Base-by-base conservation (phyloP, 2,113 vertebrate genomes). In the Sebastes fasciatus region DNA sequence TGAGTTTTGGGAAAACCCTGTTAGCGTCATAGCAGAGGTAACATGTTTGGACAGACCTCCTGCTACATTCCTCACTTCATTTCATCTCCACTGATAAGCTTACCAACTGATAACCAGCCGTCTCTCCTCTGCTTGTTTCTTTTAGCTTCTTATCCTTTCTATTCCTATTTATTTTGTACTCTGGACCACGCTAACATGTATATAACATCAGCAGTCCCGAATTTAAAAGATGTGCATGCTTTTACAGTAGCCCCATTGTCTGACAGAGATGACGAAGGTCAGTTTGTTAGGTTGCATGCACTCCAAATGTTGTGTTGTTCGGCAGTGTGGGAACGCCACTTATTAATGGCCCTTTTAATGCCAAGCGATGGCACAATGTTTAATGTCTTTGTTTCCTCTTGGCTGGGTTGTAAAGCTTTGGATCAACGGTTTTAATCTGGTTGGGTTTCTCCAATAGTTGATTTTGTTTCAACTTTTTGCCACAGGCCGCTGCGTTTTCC, bases 21-120 rank as follows among this genome's bases (percentile, higher is more conserved):
- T 21, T 13, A 11, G 54, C 19, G 1, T 78, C 48, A 62, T 3
- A 40, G 61, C 70, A 58, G 34, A 42, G 10, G 6, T 9, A 74
- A 65, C 84, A 23, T 84, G 76, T 86, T 79, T 4, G 23, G 14
- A 77, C 77, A 58, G 11, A 74, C 1, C 42, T 63, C 21, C 16
- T 34, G 2, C 40, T 67, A 7, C 14, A 64, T 63, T 82, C 73
- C 52, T 5, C 40, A 19, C 55, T 60, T 43, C 1, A 71, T 73
- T 57, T 84, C 34, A 70, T 6, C 73, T 43, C 55, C 11, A 34
- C 54, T 74, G 54, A 76, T 74, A 42, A 48, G 13, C 2, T 21
- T 62, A 40, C 34, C 9, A 63, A 40, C 23, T 9, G 17, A 71
- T 26, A 79, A 61, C 42, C 46, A 49, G 61, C 17, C 52, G 17